Evolutionary conservation across 1,140 invertebrate species (phyloP).

Genomic region (Neodiprion virginianus): DNA sequence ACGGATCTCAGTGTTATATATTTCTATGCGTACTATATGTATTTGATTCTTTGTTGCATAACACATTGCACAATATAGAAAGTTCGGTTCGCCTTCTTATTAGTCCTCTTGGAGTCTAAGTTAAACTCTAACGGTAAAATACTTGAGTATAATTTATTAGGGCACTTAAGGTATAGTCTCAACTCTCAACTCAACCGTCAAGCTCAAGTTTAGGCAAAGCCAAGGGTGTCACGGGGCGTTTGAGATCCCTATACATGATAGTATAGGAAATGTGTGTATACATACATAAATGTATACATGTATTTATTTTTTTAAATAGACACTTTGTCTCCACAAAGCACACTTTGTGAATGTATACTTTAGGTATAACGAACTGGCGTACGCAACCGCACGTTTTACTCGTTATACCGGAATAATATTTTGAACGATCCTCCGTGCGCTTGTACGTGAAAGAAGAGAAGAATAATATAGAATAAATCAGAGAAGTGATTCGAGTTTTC

Average conservation of each 20-base stretch:
- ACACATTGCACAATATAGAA: not conserved
- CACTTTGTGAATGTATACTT: slow-evolving; percentile 40
- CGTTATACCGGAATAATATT: not conserved
- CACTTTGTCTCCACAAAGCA: slow-evolving; percentile 51
- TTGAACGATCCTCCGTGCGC: not conserved
- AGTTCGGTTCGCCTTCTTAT: not conserved
- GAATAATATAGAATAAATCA: too few relatives aligned
- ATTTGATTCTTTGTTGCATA: not conserved
- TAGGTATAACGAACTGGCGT: not conserved
- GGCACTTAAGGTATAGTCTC: slow-evolving; percentile 43
- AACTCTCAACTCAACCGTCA: not conserved
- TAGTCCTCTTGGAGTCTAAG: not conserved
- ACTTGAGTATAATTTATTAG: slow-evolving; percentile 50
- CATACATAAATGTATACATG: too few relatives aligned
- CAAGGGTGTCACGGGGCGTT: slow-evolving; percentile 24
- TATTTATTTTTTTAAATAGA: slow-evolving; percentile 43
- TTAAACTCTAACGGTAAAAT: slow-evolving; percentile 27
- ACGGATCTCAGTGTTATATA: too few relatives aligned
- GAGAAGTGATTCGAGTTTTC: too few relatives aligned
- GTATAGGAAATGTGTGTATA: too few relatives aligned
- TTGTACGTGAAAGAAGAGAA: too few relatives aligned
- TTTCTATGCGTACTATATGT: not conserved
- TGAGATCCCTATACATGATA: slow-evolving; percentile 36
- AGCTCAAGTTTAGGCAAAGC: not conserved
- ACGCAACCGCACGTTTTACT: not conserved